Base-by-base conservation (phyloP, 92 coral and sea anemone genomes). In the Pocillopora grandis region DNA sequence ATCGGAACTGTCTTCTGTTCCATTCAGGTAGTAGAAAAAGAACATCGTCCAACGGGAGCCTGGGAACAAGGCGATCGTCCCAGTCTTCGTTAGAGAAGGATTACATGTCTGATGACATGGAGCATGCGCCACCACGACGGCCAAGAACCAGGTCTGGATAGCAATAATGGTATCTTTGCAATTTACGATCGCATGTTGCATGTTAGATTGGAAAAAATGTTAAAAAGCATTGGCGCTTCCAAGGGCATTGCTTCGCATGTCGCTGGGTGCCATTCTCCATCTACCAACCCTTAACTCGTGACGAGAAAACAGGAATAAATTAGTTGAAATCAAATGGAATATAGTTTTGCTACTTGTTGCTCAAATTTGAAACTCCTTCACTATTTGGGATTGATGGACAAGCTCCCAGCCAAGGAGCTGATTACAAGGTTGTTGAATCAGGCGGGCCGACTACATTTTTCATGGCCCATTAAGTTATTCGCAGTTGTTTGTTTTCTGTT, bases 81-180 rank as follows among this genome's bases (percentile, higher is more conserved):
- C 98, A 92, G 93, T 94, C 98, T 31, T 94, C 98, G 52, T 87
- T 84, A 19, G 91, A 84, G 64, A 90, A 91, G 59, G 89, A 83
- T 58, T 69, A 84, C 62, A 73, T 91, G 59, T 91, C 98, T 52
- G 98, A 92, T 71, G 82, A 84, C 66, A 80, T 91, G 9, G 90
- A 90, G 52, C 81, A 75, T 12, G 71, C 55, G 35, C 64, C 42
- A 27, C 76, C 78, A 49, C 75, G 86, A 70, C 85, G 87, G 48
- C 62, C 82, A 71, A 74, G 76, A 60, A 58, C 83, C 16, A 87
- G 90, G 93, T 87, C 8, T 64, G 82, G 72, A 37, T 58, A 61
- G 36, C 12, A 62, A 12, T 21, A 17, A 55, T 37, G 20, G 20
- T 37, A 69, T 3, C 9, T 62, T 62, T n/a, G n/a, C n/a, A 17